Evolutionary conservation across 2,113 vertebrate species (phyloP), one percentile per base, ranked within the genome.

Genomic region (Callopanchax toddi): DNA sequence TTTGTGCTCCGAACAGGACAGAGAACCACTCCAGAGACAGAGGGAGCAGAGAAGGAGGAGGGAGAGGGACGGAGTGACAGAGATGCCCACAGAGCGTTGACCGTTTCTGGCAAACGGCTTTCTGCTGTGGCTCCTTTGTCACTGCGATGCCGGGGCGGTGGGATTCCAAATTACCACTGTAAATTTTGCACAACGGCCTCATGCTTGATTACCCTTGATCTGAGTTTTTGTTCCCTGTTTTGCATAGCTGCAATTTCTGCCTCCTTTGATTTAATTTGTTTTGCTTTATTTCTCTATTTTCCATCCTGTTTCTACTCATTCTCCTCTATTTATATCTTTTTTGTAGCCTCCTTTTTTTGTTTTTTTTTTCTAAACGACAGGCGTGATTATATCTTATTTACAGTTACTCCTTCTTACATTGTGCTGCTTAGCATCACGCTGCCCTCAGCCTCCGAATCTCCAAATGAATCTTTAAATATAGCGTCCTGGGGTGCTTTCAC

Each of bases 81-180:
- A 60, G 71, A 72, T 61, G 57, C 75, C 70, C 79, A 79, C 80
- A 66, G 74, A 79, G 82, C 74, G 53, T 76, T 69, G 70, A 79
- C 64, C 53, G 55, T 86, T 87, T 79, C 60, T 75, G 71, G 71
- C 77, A 87, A 87, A 87, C 74, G 67, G 85, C 81, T 86, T 86
- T 84, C 71, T 87, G 86, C 80, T 83, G 86, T 76, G 72, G 60
- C 67, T 85, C 68, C 66, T 36, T 84, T 73, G 65, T 76, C 71
- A 67, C 83, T 74, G 65, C 84, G 72, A 81, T 81, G 74, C 78
- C 69, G 42, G 51, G 42, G 39, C 71, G 53, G 70, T 74, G 71
- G 77, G 83, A 85, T 81, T 79, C 82, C 81, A 89, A 83, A 91
- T 86, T 87, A 84, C 64, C n/a, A 83, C 82, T 71, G 83, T 90